These are phyloP conservation scores for Ptiloglossa arizonensis DNA, from an alignment of 1,140 invertebrate genomes.

Conservation along the genomic window DNA sequence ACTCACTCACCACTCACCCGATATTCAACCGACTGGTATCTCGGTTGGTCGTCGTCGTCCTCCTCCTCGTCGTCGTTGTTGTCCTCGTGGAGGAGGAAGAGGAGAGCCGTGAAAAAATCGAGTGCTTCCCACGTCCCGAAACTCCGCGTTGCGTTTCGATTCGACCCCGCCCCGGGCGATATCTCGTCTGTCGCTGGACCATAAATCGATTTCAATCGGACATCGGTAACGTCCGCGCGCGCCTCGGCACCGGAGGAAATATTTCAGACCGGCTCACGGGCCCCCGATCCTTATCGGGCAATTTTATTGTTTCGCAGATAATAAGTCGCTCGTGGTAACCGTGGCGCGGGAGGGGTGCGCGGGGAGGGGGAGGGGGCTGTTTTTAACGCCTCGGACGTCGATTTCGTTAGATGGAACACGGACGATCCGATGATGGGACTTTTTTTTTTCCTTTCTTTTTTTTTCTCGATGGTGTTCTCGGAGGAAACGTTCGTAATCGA, in stretches of 20 bases:
- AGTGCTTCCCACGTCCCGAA: slow-evolving; percentile 70
- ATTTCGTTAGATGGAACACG: slow-evolving; percentile 22
- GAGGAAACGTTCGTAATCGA: too few species aligned
- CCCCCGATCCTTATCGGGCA: slow-evolving; percentile 22
- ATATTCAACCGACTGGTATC: slow-evolving; percentile 15
- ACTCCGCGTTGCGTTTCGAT: slow-evolving; percentile 65
- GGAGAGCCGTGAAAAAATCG: slow-evolving; percentile 22
- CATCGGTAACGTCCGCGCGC: slow-evolving; percentile 34
- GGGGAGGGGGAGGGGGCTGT: too few species aligned
- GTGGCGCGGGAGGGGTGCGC: too few species aligned
- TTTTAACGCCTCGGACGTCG: not conserved
- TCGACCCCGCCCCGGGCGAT: slow-evolving; percentile 66
- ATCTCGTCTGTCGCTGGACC: slow-evolving; percentile 52
- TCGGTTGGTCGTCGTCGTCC: too few species aligned
- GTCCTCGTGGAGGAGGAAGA: not conserved
- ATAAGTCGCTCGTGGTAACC: slow-evolving; percentile 28
- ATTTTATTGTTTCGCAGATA: slow-evolving; percentile 45
- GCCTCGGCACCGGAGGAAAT: slow-evolving; percentile 22
- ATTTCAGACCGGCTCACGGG: slow-evolving; percentile 3
- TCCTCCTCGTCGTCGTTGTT: too few species aligned
- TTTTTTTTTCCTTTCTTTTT: too few species aligned
- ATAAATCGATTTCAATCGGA: slow-evolving; percentile 61
- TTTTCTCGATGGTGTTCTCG: too few species aligned
- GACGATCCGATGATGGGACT: not conserved
- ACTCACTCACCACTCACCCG: slow-evolving; percentile 65